phyloP scores from a whole-genome alignment of 2,113 vertebrate genomes.

The Colistium nudipinnis region DNA sequence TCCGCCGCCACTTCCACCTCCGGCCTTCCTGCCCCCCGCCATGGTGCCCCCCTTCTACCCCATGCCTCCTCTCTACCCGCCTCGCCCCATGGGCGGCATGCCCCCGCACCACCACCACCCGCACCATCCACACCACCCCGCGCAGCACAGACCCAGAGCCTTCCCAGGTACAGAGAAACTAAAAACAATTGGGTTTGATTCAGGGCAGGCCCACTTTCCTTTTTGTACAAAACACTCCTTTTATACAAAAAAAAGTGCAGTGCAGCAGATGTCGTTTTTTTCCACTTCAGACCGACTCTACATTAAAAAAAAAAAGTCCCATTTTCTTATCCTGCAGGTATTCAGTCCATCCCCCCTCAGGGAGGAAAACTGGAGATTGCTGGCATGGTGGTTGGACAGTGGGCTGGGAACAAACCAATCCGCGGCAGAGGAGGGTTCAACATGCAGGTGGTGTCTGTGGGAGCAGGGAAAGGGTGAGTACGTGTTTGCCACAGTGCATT shows the following conservation, averaged over 20 bases:
- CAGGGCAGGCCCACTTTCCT: no score
- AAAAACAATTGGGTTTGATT: no score
- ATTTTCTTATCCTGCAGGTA: slow-evolving; percentile 71
- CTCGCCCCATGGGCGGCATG: slow-evolving; percentile 85
- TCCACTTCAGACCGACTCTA: not conserved
- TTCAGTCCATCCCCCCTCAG: slow-evolving; percentile 91
- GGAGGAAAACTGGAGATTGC: slow-evolving; percentile 94
- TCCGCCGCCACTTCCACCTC: slow-evolving; percentile 87
- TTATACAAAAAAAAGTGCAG: no score
- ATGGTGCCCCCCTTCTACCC: slow-evolving; percentile 89
- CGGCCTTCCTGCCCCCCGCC: slow-evolving; percentile 85
- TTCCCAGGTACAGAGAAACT: slow-evolving; percentile 83
- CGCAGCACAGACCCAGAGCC: slow-evolving; percentile 85
- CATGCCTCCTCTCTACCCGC: slow-evolving; percentile 86
- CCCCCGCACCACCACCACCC: slow-evolving; percentile 84
- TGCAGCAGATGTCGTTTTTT: not conserved
- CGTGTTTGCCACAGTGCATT: no score
- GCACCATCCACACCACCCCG: slow-evolving; percentile 77
- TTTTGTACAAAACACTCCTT: no score
- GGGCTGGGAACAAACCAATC: slow-evolving; percentile 90
- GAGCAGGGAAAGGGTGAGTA: slow-evolving; percentile 89
- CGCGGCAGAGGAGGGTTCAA: slow-evolving; percentile 89
- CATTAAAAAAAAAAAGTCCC: not conserved
- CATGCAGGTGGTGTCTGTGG: slow-evolving; percentile 92
- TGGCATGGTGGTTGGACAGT: slow-evolving; percentile 94